A percentile compares a stretch with the other conserved stretches of the same genome.
Conservation (phyloP, 2,797 vertebrate genomes). For the Siniperca undulata region DNA sequence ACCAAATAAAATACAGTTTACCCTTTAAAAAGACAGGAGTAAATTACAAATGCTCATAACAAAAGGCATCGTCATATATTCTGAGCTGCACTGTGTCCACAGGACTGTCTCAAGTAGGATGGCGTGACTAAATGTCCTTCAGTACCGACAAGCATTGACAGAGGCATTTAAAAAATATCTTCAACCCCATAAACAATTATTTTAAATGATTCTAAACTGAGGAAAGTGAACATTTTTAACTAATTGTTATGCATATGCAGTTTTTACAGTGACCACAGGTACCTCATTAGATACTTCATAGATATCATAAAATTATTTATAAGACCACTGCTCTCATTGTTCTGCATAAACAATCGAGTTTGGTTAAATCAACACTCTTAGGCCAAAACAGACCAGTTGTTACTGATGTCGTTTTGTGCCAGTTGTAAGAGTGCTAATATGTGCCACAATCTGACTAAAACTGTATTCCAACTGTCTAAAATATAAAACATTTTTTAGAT, state of each 20-base stretch:
- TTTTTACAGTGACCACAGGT: slow-evolving; percentile 24
- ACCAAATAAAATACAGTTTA: neutral
- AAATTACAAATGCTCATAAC: slow-evolving; percentile 40
- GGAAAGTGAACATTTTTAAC: neutral
- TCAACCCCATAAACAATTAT: neutral
- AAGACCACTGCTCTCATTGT: slow-evolving; percentile 2
- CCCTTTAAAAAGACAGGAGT: slow-evolving; percentile 30
- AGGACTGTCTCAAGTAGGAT: slow-evolving; percentile 44
- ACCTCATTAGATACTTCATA: slow-evolving; percentile 24
- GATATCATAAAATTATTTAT: neutral
- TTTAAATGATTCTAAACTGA: slow-evolving; percentile 8
- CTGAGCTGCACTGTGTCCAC: slow-evolving; percentile 58
- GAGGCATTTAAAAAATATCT: slow-evolving; percentile 11
- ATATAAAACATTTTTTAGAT: neutral
- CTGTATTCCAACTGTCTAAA: slow-evolving; percentile 10
- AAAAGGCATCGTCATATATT: slow-evolving; percentile 45
- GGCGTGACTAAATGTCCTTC: slow-evolving; percentile 20
- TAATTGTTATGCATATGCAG: slow-evolving; percentile 13
- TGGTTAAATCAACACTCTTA: neutral
- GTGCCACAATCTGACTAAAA: slow-evolving; percentile 13
- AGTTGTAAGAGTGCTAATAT: slow-evolving; percentile 1
- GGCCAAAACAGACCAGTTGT: slow-evolving; percentile 3
- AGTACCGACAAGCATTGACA: slow-evolving; percentile 19
- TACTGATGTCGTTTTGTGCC: slow-evolving; percentile 18
- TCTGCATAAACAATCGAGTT: slow-evolving; percentile 1